phyloP scores from a whole-genome alignment of 1,140 invertebrate species.

The Agrypnia vestita region DNA sequence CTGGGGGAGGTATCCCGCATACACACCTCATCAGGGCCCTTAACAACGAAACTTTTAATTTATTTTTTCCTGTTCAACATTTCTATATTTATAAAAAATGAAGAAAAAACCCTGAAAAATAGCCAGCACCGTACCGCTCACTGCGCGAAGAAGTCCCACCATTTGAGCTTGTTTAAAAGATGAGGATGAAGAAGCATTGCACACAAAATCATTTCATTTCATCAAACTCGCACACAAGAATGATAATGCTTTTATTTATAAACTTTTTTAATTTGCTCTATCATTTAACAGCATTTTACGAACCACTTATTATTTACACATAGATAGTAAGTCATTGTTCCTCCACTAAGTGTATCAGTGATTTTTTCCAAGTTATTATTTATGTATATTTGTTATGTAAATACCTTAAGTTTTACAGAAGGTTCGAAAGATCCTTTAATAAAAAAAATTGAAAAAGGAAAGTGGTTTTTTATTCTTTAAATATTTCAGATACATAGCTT shows the following conservation, averaged over 20 bases:
- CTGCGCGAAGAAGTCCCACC: too few species aligned
- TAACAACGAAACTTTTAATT: too few species aligned
- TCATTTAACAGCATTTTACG: constrained; percentile 50
- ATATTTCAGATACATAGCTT: neutral
- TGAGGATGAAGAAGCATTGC: neutral
- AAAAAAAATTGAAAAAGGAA: constrained; percentile 53
- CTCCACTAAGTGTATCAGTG: constrained; percentile 52
- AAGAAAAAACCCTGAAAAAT: too few species aligned
- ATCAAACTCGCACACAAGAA: constrained; percentile 1
- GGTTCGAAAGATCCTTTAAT: constrained; percentile 48
- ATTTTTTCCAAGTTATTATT: constrained; percentile 57
- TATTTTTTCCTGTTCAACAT: too few species aligned
- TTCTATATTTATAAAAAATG: too few species aligned
- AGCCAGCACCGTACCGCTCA: too few species aligned
- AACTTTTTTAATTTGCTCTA: constrained; percentile 31
- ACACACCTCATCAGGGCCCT: too few species aligned
- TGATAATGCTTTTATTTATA: constrained; percentile 48
- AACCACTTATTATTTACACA: constrained; percentile 49
- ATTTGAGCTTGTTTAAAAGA: too few species aligned
- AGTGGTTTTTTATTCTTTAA: constrained; percentile 14
- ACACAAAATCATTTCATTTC: constrained; percentile 20
- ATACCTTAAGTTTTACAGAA: constrained; percentile 60
- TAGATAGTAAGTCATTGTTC: constrained; percentile 55
- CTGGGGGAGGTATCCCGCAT: too few species aligned
- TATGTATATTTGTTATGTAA: constrained; percentile 61